Base-by-base conservation (phyloP, 2,888 invertebrate genomes). In the Vesta saturnalis region DNA sequence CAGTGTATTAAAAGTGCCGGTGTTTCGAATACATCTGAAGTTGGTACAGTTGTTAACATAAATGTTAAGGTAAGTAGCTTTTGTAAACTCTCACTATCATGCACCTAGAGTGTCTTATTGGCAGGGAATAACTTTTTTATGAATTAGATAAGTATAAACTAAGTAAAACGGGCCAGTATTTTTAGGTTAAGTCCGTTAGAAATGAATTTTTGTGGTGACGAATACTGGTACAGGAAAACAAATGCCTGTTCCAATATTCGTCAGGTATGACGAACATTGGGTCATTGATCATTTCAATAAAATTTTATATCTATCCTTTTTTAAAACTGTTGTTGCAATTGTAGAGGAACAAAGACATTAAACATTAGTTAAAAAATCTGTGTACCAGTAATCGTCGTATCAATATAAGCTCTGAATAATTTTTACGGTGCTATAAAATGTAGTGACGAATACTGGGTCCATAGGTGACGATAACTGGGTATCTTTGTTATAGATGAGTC, bases 381-480 rank as follows among this genome's bases (percentile, higher is more conserved):
- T 30, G 49, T 3, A 16, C 49, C 49, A 49, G 49, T 49, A 49
- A 12, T 49, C 49, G 49, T 49, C 49, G n/a, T 19, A 19, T 43
- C 43, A 43, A 43, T 43, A 43, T 43, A 43, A 14, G 5, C 5
- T 43, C 43, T 43, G 12, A 2, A 43, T 43, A 43, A 43, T 43
- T 43, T 43, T 2, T 43, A n/a, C n/a, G n/a, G n/a, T n/a, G 2
- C 4, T 54, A 19, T 21, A 21, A 19, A 49, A 49, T 49, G 18
- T 14, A 15, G 49, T 49, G 49, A 49, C 49, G 49, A 49, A 49
- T 49, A 49, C 49, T 49, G 16, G 49, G 49, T 15, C 1, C 1
- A 5, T 4, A 2, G 49, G 49, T 49, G 49, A 49, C 49, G 49
- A n/a, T 49, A 49, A 49, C 49, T 49, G 16, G 49, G n/a, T n/a